These are phyloP conservation scores for Callipepla squamata DNA, from an alignment of 2,113 vertebrate species.

Conservation along the genomic window DNA sequence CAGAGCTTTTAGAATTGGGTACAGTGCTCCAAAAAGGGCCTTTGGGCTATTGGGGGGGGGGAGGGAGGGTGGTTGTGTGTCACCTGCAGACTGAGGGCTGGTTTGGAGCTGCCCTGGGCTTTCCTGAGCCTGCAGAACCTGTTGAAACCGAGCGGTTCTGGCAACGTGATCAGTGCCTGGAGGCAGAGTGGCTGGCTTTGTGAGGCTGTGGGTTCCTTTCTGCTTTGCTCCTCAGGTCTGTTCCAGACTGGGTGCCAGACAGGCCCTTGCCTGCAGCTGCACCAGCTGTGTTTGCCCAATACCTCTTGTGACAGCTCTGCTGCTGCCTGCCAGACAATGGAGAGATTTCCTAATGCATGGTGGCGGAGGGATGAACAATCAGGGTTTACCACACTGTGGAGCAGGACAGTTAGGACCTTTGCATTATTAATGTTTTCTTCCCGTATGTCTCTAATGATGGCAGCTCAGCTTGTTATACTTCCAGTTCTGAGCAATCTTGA, in stretches of 20 bases:
- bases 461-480: background rate
- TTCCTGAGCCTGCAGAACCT: background rate
- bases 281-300: rapidly evolving
- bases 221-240: background rate
- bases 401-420: background rate
- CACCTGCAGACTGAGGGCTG: background rate
- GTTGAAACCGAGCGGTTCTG: background rate
- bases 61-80: rapidly evolving
- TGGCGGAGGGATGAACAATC: background rate
- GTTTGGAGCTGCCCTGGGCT: rapidly evolving
- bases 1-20: background rate
- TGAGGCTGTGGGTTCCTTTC: background rate
- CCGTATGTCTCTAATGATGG: background rate
- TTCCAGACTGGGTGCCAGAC: rapidly evolving
- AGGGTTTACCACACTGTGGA: background rate
- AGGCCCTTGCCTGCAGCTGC: rapidly evolving
- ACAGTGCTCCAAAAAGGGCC: background rate
- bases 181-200: background rate
- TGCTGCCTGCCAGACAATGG: background rate
- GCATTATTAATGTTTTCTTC: background rate
- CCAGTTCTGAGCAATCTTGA: background rate
- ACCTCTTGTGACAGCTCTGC: background rate
- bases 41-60: background rate
- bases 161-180: rapidly evolving
- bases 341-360: background rate